These are phyloP conservation scores for Acanthurus lineatus DNA, from an alignment of 2,797 vertebrate genomes.

Conservation along the genomic window DNA sequence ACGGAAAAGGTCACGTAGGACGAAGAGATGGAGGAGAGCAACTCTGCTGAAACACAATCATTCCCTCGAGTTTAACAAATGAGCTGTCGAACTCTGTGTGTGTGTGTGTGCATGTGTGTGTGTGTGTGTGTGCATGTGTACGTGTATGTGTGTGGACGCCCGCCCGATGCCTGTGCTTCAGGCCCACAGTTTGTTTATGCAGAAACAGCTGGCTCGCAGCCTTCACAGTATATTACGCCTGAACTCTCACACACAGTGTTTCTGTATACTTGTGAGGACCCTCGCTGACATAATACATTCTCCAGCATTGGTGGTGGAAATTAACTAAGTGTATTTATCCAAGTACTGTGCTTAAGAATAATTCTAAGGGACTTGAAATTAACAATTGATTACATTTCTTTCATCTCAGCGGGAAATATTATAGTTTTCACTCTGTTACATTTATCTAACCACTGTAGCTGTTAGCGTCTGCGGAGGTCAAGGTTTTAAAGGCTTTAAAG, in stretches of 20 bases:
- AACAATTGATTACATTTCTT: neutral
- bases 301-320: neutral
- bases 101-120: conserved; percentile 28
- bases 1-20: conserved; percentile 57
- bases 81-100: conserved; percentile 40
- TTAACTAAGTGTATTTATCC: neutral
- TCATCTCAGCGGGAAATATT: neutral
- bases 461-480: neutral
- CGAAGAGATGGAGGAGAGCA: conserved; percentile 32
- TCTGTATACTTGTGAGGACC: neutral
- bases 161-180: conserved; percentile 32
- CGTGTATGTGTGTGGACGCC: conserved; percentile 16
- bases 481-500: neutral
- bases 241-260: neutral
- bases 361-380: neutral
- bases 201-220: conserved; percentile 35
- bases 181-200: conserved; percentile 51
- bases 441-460: neutral
- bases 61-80: conserved; percentile 47
- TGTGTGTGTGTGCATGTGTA: conserved; percentile 31
- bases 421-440: neutral
- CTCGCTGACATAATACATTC: neutral
- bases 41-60: conserved; percentile 50
- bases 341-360: neutral
- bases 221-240: conserved; percentile 5